Evolutionary conservation across 2,113 vertebrate species (phyloP), one percentile per base, ranked within the genome.

Genomic region (Triplophysa dalaica): DNA sequence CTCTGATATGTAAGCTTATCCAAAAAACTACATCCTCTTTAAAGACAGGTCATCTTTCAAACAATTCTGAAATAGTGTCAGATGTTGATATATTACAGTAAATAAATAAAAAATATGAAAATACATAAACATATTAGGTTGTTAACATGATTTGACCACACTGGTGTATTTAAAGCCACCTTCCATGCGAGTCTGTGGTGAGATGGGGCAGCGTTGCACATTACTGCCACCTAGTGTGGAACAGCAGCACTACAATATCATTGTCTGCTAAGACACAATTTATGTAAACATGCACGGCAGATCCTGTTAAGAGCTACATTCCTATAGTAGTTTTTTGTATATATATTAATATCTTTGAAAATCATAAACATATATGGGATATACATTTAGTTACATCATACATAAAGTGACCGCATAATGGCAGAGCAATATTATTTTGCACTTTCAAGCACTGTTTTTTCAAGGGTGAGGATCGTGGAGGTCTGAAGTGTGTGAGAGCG

Each of bases 181-280:
- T 80, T 87, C 81, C 89, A 89, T 90, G 89, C 87, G 74, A 52
- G 68, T 81, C 79, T 83, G 84, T 74, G 75, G 79, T 80, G 80
- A 56, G 75, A 84, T 43, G 62, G 82, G 78, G 78, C 66, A 88
- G 84, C 82, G 54, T 89, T 89, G 88, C 86, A 33, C 80, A 74
- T 89, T 88, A 89, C 87, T 88, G 89, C 91, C 93, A 92, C 91
- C 92, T 93, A 92, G 86, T 87, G 91, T 90, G 86, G 75, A 84
- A 86, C 60, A 89, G 89, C 84, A 86, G 89, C 82, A 89, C 90
- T 91, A 92, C 86, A 86, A 73, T 83, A 81, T 85, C 86, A 82
- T 81, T 75, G 89, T 86, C 85, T 80, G 82, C 78, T 72, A 80
- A 84, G 87, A 86, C 84, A 82, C 56, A 45, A 84, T 86, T 88